Percentiles rank a stretch among this genome's conserved stretches.
Evolutionary conservation across 2,113 vertebrate species (phyloP).

Genomic region (Heteronetta atricapilla): DNA sequence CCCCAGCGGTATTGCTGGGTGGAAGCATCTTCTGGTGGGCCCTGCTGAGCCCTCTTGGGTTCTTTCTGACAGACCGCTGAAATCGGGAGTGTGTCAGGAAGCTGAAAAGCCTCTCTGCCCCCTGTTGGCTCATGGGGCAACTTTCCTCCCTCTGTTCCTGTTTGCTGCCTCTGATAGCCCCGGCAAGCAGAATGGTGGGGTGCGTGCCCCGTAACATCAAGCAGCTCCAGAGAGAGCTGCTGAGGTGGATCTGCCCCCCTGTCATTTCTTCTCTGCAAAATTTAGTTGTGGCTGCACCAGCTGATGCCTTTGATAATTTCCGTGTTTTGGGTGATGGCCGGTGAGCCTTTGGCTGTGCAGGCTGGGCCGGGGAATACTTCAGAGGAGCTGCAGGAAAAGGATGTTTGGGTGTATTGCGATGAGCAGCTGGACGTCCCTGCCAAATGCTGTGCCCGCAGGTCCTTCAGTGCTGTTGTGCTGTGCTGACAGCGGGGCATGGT

Average conservation of each 20-base stretch:
- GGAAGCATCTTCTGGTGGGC: background rate
- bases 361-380: background rate
- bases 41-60: background rate
- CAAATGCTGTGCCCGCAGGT: background rate
- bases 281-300: background rate
- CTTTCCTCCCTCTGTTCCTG: background rate
- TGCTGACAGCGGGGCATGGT: background rate
- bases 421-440: background rate
- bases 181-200: background rate
- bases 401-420: background rate
- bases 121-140: background rate
- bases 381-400: too few relatives aligned
- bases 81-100: background rate
- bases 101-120: background rate
- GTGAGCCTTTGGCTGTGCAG: background rate
- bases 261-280: background rate
- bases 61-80: background rate
- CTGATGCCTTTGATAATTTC: too few relatives aligned
- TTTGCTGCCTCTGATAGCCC: background rate
- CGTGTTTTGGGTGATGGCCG: background rate
- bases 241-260: background rate
- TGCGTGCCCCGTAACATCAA: too few relatives aligned
- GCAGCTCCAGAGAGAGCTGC: background rate
- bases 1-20: background rate
- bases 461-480: rapidly evolving